Evolutionary conservation across 2,113 vertebrate species (phyloP), one percentile per base, ranked within the genome.

Genomic region (Pao palembangensis): DNA sequence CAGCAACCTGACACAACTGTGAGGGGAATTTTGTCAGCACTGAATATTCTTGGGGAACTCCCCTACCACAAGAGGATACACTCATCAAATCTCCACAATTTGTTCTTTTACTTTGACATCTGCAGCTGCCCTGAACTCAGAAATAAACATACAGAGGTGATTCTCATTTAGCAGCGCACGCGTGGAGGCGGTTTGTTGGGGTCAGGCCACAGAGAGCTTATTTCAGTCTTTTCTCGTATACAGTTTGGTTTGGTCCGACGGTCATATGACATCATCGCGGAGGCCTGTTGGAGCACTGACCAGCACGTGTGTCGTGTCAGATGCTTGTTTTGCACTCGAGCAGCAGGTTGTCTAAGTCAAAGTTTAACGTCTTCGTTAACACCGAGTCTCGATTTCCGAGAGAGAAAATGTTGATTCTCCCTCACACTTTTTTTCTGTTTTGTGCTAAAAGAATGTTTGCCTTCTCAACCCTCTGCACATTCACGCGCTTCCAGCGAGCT

Each of bases 241-340:
- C 56, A 42, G 54, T 59, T 72, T 66, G 78, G 53, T 71, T 79
- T 83, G 73, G 75, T 80, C 78, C 84, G 84, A 88, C 80, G 77
- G 59, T 58, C 64, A 72, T 55, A 78, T 79, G 75, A 79, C 75
- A 75, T 82, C 71, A 73, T 23, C 8, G 7, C 21, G 2, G 21
- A 23, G 3, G 64, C 54, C 55, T 67, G 72, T 78, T 71, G 73
- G 64, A 23, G 21, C 21, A 55, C 41, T 19, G 64, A n/a, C 67
- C 54, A 31, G 51, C 69, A 69, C 76, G 64, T 69, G 60, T 64
- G 61, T 71, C 69, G 75, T 83, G 81, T 58, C 72, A 72, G 78
- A 62, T 31, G 54, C 63, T 65, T 56, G 17, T 48, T 48, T 48
- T 18, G 16, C 16, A 48, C n/a, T 31, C 28, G 28, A 31, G 34